Conservation (phyloP, 1,140 invertebrate genomes). For the Lepidurus arcticus region DNA sequence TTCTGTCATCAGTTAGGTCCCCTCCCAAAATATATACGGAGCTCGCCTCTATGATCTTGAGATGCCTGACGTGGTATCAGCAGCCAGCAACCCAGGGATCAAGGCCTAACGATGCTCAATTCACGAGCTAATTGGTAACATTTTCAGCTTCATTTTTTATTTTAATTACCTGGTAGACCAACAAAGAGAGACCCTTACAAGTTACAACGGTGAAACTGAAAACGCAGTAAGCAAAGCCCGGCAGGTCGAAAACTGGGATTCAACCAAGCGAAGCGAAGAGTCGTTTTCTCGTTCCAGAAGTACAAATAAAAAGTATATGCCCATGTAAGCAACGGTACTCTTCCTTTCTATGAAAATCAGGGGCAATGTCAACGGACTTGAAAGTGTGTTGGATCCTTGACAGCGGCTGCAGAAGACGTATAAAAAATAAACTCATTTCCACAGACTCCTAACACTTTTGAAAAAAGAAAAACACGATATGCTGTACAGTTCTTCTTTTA, state of each 20-base stretch:
- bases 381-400: not conserved
- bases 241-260: not conserved
- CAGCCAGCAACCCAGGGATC: not conserved
- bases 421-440: not conserved
- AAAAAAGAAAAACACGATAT: no score
- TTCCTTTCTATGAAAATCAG: conserved; percentile 22
- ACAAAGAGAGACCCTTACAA: not conserved
- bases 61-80: not conserved
- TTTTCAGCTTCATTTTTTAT: not conserved
- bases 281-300: not conserved
- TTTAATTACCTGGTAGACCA: not conserved
- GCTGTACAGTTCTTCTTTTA: no score
- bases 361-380: conserved; percentile 17
- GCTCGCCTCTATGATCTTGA: not conserved
- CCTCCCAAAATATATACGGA: conserved; percentile 2
- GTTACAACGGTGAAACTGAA: not conserved
- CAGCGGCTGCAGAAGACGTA: not conserved
- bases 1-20: conserved; percentile 15
- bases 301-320: not conserved
- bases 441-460: not conserved
- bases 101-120: not conserved
- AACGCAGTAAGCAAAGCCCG: no score
- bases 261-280: not conserved
- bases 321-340: conserved; percentile 10
- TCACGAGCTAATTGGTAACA: not conserved